Conservation (phyloP, 2,797 vertebrate species). For the Oryzias sinensis region DNA sequence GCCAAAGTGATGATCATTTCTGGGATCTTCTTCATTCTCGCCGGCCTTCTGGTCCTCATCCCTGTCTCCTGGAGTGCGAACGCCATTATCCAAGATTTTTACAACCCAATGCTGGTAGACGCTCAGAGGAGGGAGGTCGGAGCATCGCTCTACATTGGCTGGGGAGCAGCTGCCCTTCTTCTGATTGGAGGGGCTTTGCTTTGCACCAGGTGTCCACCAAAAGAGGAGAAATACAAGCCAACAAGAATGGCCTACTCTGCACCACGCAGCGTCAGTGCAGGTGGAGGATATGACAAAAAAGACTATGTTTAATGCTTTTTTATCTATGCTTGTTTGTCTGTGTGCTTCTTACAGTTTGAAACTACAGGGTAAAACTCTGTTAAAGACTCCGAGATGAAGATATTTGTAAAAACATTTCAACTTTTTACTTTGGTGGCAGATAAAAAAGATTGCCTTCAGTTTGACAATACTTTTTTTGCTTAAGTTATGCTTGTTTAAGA, state of each 20-base stretch:
- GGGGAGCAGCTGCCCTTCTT: constrained; percentile 81
- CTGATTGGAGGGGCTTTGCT: constrained; percentile 88
- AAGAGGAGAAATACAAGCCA: constrained; percentile 82
- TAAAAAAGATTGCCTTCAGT: neutral
- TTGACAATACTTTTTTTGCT: too few relatives aligned
- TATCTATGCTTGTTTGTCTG: neutral
- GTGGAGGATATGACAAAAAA: constrained; percentile 85
- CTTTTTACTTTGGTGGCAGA: constrained; percentile 18
- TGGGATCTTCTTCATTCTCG: constrained; percentile 85
- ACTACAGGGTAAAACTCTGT: constrained; percentile 20
- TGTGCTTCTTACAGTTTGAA: constrained; percentile 17
- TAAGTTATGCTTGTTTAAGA: neutral
- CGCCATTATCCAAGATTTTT: constrained; percentile 86
- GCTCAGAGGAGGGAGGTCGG: constrained; percentile 86
- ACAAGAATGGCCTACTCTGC: constrained; percentile 85
- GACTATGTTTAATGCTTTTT: constrained; percentile 85
- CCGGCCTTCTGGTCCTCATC: constrained; percentile 84
- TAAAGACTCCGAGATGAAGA: constrained; percentile 81
- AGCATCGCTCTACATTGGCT: constrained; percentile 87
- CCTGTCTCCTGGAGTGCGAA: constrained; percentile 90
- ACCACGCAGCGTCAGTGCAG: constrained; percentile 75
- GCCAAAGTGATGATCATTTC: constrained; percentile 91
- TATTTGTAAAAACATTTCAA: constrained; percentile 14
- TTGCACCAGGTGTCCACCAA: constrained; percentile 89
- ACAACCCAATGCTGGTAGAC: constrained; percentile 74